phyloP scores from a whole-genome alignment of 2,113 vertebrate genomes.

The Tychaedon coryphoeus region DNA sequence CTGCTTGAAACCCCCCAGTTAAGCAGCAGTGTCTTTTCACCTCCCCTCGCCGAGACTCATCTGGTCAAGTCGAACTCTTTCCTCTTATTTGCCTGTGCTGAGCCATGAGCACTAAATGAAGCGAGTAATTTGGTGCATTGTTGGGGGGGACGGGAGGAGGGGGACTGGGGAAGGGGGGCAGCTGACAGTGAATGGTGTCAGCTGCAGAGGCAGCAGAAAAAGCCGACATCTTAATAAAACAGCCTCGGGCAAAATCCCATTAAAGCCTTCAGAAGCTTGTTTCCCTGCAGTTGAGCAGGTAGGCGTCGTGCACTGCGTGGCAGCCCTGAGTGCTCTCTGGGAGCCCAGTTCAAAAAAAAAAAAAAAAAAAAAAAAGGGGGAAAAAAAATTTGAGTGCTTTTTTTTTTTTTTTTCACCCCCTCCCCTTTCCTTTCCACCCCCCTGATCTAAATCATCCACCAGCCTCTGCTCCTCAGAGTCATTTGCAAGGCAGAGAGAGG shows the following conservation, averaged over 20 bases:
- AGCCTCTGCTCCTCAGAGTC: conserved; percentile 79
- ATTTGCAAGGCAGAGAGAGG: conserved; percentile 79
- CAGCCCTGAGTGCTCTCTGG: conserved; percentile 84
- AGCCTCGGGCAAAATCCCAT: conserved; percentile 99
- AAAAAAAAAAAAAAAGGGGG: conserved; percentile 45
- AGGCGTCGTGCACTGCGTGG: conserved; percentile 78
- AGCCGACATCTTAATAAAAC: conserved; percentile 99
- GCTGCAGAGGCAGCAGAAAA: conserved; percentile 99
- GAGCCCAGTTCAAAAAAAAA: conserved; percentile 81
- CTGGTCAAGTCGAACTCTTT: conserved; percentile 77
- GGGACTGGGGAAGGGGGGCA: conserved; percentile 74
- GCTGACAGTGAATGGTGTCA: conserved; percentile 95
- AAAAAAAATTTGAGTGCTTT: conserved; percentile 54
- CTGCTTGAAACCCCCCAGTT: conserved; percentile 25
- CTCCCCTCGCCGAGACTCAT: conserved; percentile 75
- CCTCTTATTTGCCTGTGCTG: conserved; percentile 78
- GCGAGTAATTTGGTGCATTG: conserved; percentile 84
- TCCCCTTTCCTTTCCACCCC: neutral
- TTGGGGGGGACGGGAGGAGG: conserved; percentile 66
- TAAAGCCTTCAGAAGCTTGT: conserved; percentile 99
- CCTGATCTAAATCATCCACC: conserved; percentile 71
- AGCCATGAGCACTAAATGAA: conserved; percentile 87
- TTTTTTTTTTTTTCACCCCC: neutral
- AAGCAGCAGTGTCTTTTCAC: conserved; percentile 74
- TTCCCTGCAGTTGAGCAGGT: conserved; percentile 99